A percentile compares a stretch with the other conserved stretches of the same genome.
Evolutionary conservation across 2,797 vertebrate genomes (phyloP).

Genomic region (Alosa sapidissima): DNA sequence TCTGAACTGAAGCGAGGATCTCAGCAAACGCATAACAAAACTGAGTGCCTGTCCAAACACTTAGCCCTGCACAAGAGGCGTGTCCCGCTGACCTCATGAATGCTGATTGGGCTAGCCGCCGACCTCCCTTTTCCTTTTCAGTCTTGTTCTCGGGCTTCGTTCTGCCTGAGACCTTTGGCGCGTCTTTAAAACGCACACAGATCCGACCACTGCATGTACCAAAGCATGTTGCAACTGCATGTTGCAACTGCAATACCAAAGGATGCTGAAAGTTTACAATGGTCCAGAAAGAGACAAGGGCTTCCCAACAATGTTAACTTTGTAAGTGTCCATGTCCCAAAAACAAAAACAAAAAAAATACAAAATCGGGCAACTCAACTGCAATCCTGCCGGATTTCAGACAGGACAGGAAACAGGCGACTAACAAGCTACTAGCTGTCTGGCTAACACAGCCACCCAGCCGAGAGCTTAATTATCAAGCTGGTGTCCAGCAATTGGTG

Average conservation of each 20-base stretch:
- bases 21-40: slow-evolving; percentile 18
- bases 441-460: not conserved
- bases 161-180: not conserved
- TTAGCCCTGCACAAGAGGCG: not conserved
- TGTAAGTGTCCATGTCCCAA: not conserved
- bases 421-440: slow-evolving; percentile 18
- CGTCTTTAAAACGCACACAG: not conserved
- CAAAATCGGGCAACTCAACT: not conserved
- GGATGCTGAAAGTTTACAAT: not conserved
- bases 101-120: slow-evolving; percentile 34
- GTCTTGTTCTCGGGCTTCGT: not conserved
- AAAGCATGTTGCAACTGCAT: too few species aligned
- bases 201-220: not conserved
- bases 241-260: not conserved
- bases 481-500: not conserved
- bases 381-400: not conserved
- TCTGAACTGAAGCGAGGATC: not conserved
- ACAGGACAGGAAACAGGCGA: not conserved
- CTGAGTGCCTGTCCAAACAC: not conserved
- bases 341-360: not conserved
- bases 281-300: not conserved
- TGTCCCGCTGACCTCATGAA: slow-evolving; percentile 34
- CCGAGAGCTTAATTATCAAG: not conserved
- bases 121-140: not conserved
- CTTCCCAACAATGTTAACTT: not conserved